These are phyloP conservation scores for Tringa solitaria DNA, from an alignment of 2,113 vertebrate species.

Conservation along the genomic window DNA sequence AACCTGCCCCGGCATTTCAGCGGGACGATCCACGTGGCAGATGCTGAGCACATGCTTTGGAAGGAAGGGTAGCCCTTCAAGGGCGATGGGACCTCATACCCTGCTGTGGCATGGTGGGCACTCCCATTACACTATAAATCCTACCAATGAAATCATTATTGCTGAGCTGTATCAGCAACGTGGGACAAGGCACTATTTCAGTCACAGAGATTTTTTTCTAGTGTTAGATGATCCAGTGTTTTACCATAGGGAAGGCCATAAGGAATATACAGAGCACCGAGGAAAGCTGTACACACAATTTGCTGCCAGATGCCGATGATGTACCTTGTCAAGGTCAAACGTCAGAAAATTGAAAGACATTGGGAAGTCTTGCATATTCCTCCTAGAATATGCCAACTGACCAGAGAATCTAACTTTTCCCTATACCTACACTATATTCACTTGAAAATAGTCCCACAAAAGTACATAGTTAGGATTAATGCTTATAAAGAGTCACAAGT, in stretches of 20 bases:
- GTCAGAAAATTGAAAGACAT: neutral
- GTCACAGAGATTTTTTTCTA: neutral
- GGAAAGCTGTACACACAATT: neutral
- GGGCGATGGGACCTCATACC: neutral
- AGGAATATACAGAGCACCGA: neutral
- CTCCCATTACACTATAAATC: neutral
- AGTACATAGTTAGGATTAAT: neutral
- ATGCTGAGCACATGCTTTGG: neutral
- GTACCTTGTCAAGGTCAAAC: neutral
- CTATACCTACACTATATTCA: neutral
- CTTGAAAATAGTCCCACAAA: neutral
- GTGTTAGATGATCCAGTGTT: neutral
- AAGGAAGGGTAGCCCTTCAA: neutral
- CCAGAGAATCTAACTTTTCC: neutral
- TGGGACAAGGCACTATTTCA: fast-evolving
- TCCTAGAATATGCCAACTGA: neutral
- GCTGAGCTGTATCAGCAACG: neutral
- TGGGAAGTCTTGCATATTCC: neutral
- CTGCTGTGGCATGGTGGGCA: neutral
- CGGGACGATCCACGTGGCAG: too few species aligned
- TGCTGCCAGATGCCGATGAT: neutral
- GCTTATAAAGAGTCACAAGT: neutral
- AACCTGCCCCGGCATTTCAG: neutral
- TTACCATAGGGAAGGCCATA: neutral
- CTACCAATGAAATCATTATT: neutral